phyloP scores from a whole-genome alignment of 2,797 vertebrate genomes.

The Borostomias antarcticus region DNA sequence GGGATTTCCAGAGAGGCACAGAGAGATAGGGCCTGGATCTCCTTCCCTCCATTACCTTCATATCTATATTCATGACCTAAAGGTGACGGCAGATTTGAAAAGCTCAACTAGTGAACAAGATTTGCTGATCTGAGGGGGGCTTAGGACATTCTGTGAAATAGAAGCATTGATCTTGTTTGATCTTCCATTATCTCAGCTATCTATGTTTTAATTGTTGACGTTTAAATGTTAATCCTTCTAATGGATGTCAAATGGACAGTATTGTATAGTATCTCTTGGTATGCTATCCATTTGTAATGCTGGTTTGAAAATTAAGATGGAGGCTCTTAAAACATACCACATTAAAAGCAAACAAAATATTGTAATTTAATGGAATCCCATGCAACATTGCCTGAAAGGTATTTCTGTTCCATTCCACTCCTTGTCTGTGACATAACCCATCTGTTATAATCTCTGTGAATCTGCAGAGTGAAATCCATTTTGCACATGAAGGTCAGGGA shows the following conservation, averaged over 20 bases:
- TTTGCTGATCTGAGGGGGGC: not conserved
- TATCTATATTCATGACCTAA: slow-evolving; percentile 1
- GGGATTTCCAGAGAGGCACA: not conserved
- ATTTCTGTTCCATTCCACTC: not conserved
- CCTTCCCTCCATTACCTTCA: not conserved
- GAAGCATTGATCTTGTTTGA: not conserved
- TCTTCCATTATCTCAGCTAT: not conserved
- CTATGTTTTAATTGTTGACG: not conserved
- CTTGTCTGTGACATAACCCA: not conserved
- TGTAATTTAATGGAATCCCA: not conserved
- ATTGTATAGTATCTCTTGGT: not conserved
- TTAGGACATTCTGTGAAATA: not conserved
- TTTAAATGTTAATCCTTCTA: not conserved
- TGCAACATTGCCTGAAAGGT: not conserved
- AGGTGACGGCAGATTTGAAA: slow-evolving; percentile 16
- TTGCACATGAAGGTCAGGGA: not conserved
- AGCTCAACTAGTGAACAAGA: not conserved
- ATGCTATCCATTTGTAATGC: not conserved
- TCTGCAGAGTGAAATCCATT: not conserved
- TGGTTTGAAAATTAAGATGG: not conserved
- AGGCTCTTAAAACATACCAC: too few relatives aligned
- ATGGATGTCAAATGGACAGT: not conserved
- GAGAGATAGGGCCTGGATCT: not conserved
- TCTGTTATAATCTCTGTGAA: not conserved
- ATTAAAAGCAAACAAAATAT: not conserved